Evolutionary conservation across 53 echinoderm and acorn worm species (phyloP), one percentile per base, ranked within the genome.

Genomic region (Echinarachnius parma): DNA sequence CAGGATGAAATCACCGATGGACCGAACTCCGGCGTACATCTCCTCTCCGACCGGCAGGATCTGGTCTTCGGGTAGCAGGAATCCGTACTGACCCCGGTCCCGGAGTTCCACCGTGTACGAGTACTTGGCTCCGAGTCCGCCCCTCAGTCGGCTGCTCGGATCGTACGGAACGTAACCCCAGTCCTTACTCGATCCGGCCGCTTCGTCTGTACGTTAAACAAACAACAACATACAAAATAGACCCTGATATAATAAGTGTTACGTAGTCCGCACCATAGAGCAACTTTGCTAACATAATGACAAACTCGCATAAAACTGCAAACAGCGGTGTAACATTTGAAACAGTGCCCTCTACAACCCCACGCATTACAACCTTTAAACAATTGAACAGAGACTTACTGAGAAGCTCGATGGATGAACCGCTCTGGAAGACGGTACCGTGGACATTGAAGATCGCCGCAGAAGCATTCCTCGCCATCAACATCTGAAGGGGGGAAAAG

Each of bases 91-190:
- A 0, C 92, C 92, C 18, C 64, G 77, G 64, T 92, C 92, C 21
- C 92, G 80, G 23, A 92, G 88, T 37, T 92, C 92, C 23, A 92
- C 81, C 16, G 80, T 84, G 33, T 81, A 87, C 33, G 81, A 88
- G 44, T 92, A 92, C 60, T 86, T 92, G 74, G 87, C 87, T 3
- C 82, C 82, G 0, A 79, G 78, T 22, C 75, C 65, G 28, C 55
- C 74, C n/a, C 18, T 26, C 9, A 72, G 35, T 44, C 39, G 55
- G 44, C 35, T 39, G 10, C 36, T 36, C 0, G 57, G 39, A 10
- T 72, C 74, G 58, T 56, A 72, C 0, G 74, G 56, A 9, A 72
- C 92, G 78, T 84, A 92, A 3, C 82, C 92, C 83, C 86, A 92
- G 47, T 92, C 92, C 50, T 72, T 77, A 34, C 88, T 87, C 0